phyloP scores from a whole-genome alignment of 2,797 vertebrate genomes.

The Acanthornis magna region DNA sequence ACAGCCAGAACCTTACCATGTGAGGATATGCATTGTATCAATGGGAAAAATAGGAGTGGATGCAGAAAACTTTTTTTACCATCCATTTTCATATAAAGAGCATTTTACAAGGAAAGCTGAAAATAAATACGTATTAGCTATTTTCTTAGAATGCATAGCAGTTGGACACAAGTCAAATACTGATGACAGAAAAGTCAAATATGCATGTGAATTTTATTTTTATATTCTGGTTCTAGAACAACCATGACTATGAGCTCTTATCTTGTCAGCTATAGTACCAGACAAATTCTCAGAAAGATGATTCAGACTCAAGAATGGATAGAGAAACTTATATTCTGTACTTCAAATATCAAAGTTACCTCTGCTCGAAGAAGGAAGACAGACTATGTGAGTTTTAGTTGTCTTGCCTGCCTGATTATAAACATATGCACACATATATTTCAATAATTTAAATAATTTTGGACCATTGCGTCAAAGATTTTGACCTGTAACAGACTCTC shows the following conservation, averaged over 20 bases:
- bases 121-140: not conserved
- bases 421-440: not conserved
- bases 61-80: not conserved
- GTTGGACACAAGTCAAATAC: not conserved
- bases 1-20: not conserved
- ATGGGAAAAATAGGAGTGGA: not conserved
- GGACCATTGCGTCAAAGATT: not conserved
- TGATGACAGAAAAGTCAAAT: not conserved
- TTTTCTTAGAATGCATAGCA: not conserved
- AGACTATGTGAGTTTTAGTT: not conserved
- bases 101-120: not conserved
- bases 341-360: not conserved
- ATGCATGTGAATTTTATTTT: not conserved
- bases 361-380: not conserved
- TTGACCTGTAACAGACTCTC: not conserved
- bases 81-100: not conserved
- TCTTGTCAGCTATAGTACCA: not conserved
- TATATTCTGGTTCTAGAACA: not conserved
- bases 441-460: not conserved
- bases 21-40: not conserved
- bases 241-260: not conserved
- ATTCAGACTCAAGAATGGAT: not conserved
- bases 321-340: not conserved
- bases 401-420: not conserved
- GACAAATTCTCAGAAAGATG: not conserved